Evolutionary conservation across 2,797 vertebrate species (phyloP), one percentile per base, ranked within the genome.

Genomic region (Decapterus maruadsi): DNA sequence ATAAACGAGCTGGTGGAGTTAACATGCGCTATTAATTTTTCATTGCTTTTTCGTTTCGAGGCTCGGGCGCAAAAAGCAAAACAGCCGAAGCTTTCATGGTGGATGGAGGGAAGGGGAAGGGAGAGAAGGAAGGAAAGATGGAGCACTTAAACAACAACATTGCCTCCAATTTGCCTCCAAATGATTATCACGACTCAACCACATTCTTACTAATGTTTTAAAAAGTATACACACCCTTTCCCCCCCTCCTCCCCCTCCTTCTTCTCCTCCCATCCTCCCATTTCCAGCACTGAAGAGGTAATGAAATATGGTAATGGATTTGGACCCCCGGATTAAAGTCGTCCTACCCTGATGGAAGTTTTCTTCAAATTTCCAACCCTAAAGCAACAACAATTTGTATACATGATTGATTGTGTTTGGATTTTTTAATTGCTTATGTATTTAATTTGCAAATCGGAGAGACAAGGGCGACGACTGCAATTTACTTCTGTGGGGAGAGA

Each of bases 11-110:
- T 90, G 90, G 89, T 89, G 87, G 90, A 93, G 90, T 94, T 93
- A 94, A 93, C 92, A 94, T 94, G 92, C 91, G 91, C 92, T 93
- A 93, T 93, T 94, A 94, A 94, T 92, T 93, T 93, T 94, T 92
- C 93, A 93, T 92, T 89, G 90, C 89, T 91, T 93, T 93, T 92
- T 86, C 85, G 87, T 93, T 91, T 90, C 71, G 85, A 89, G 86
- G 85, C 90, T 89, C 78, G 63, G 78, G 84, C 88, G 87, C 87
- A 78, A 86, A 90, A 87, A 81, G 61, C 81, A 89, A 87, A 92
- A 84, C 85, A 90, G 66, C 60, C 83, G 68, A 85, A 62, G 89
- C 84, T 84, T 84, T 83, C 77, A 80, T 84, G 84, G 81, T 80
- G 86, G 83, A 84, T 87, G 86, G 83, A 85, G 68, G 83, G 78